Evolutionary conservation across 2,797 vertebrate species (phyloP).

Genomic region (Spatula versicolor): DNA sequence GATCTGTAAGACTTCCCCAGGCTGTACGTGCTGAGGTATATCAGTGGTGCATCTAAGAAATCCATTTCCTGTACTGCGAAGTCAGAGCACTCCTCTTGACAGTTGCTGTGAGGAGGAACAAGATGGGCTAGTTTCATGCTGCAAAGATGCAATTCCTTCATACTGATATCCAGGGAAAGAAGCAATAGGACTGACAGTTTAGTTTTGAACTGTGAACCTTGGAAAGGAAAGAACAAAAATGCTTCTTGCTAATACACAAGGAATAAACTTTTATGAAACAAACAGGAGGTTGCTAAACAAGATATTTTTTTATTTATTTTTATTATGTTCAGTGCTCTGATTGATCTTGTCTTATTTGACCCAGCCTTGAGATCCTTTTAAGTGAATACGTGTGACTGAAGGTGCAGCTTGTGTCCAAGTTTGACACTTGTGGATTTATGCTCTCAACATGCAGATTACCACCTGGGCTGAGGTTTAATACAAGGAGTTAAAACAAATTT

Average conservation of each 20-base stretch:
- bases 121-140: not conserved
- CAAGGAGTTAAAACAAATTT: not conserved
- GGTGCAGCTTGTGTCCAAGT: not conserved
- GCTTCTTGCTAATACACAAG: fast-evolving
- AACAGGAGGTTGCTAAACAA: not conserved
- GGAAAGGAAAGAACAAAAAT: not conserved
- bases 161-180: not conserved
- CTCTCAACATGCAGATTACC: not conserved
- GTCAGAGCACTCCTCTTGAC: not conserved
- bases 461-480: not conserved
- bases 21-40: fast-evolving
- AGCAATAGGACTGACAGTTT: not conserved
- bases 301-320: not conserved
- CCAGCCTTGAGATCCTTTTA: not conserved
- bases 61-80: not conserved
- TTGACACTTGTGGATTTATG: not conserved
- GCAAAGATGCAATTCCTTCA: not conserved
- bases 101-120: not conserved
- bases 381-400: not conserved
- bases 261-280: not conserved
- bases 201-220: not conserved
- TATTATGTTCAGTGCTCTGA: not conserved
- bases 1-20: not conserved
- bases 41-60: not conserved
- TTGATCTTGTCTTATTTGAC: not conserved